These are phyloP conservation scores for Acrobasis suavella DNA, from an alignment of 2,888 invertebrate genomes.

Conservation along the genomic window DNA sequence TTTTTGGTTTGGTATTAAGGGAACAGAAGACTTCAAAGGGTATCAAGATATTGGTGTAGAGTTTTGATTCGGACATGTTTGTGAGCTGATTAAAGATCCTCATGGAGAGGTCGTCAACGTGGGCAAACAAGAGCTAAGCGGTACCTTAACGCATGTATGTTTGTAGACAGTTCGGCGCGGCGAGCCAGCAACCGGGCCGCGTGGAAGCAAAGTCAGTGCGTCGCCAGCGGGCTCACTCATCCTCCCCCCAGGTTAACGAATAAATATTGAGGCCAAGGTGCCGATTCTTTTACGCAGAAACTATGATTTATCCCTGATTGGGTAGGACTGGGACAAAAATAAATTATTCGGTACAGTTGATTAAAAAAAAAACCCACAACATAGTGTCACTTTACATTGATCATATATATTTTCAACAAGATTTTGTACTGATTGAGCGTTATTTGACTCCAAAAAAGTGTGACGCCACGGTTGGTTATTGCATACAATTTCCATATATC, in stretches of 20 bases:
- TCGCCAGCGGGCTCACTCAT: conserved; percentile 86
- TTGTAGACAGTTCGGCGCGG: conserved; percentile 95
- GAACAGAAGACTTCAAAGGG: not conserved
- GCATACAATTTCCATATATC: no score
- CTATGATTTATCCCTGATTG: not conserved
- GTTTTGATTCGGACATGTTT: not conserved
- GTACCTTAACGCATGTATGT: conserved; percentile 87
- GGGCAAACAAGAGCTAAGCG: conserved; percentile 57
- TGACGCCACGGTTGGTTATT: no score
- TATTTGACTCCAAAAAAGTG: no score
- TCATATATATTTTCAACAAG: no score
- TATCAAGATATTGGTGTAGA: not conserved
- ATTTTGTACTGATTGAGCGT: no score
- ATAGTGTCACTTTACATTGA: no score
- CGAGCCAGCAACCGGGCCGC: conserved; percentile 91
- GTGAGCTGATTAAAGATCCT: not conserved
- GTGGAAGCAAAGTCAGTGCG: conserved; percentile 93
- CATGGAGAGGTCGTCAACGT: conserved; percentile 33
- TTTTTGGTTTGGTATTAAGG: not conserved
- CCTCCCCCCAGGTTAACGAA: conserved; percentile 68
- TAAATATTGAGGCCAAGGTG: conserved; percentile 3
- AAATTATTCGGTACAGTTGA: no score
- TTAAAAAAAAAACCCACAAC: no score
- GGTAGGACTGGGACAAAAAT: no score
- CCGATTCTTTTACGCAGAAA: not conserved